These are phyloP conservation scores for Neoarius graeffei DNA, from an alignment of 2,113 vertebrate genomes.

Conservation along the genomic window DNA sequence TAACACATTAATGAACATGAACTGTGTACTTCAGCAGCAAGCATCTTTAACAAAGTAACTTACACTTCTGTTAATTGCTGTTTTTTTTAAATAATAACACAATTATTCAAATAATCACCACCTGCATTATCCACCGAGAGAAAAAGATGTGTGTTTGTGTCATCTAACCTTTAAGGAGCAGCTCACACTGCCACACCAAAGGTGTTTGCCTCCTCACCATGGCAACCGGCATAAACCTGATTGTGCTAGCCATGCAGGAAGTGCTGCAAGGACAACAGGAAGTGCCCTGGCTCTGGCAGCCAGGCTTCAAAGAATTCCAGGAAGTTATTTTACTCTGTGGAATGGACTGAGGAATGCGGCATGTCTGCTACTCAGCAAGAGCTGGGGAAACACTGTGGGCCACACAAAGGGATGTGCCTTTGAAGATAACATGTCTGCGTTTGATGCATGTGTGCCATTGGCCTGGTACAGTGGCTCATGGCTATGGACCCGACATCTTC, in stretches of 20 bases:
- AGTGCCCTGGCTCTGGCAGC: constrained; percentile 92
- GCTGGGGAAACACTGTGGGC: constrained; percentile 75
- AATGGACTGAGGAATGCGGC: constrained; percentile 86
- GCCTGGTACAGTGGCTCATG: constrained; percentile 27
- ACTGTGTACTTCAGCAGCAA: not conserved
- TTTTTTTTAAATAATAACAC: not conserved
- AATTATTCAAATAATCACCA: not conserved
- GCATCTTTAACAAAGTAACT: not conserved
- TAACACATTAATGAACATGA: not conserved
- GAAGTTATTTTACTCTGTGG: constrained; percentile 98
- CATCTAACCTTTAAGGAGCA: not conserved
- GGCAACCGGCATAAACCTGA: constrained; percentile 82
- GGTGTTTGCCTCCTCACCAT: constrained; percentile 71
- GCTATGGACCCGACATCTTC: not conserved
- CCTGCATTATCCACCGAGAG: not conserved
- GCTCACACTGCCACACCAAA: not conserved
- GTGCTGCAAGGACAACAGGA: constrained; percentile 98
- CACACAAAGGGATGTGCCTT: constrained; percentile 75
- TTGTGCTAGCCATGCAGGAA: constrained; percentile 87
- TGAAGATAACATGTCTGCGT: constrained; percentile 70
- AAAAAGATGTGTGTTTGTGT: not conserved
- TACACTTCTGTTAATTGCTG: not conserved
- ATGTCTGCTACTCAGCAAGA: constrained; percentile 84
- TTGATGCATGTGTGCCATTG: constrained; percentile 47
- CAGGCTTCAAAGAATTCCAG: constrained; percentile 95